Evolutionary conservation across 2,888 invertebrate genomes (phyloP).

Genomic region (Exephanes ischioxanthus): DNA sequence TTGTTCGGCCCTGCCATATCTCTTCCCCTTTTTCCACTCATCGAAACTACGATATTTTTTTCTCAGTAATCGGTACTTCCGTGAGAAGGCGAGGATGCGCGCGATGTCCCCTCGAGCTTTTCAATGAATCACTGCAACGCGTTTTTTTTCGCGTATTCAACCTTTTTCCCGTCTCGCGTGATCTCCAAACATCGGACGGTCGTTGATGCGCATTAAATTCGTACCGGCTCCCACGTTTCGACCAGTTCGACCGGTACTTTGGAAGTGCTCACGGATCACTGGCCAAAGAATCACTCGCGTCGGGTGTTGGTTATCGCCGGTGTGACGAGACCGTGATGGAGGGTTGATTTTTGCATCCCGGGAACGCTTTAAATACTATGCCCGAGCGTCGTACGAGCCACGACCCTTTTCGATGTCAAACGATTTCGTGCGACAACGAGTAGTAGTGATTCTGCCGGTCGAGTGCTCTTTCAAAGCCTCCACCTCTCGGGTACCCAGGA

Average conservation of each 20-base stretch:
- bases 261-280: conserved; percentile 1
- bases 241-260: conserved; percentile 1
- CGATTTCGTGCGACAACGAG: conserved; percentile 55
- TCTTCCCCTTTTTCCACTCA: not conserved
- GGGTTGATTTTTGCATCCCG: conserved; percentile 31
- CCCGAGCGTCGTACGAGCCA: conserved; percentile 12
- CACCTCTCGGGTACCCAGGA: conserved; percentile 36
- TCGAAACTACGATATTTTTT: not conserved
- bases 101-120: not conserved
- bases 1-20: not conserved
- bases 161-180: not conserved
- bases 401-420: conserved; percentile 47
- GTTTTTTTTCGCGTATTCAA: not conserved
- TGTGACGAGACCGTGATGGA: not conserved
- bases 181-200: not conserved
- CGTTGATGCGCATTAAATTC: conserved; percentile 3
- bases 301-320: conserved; percentile 7
- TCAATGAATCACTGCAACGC: not conserved
- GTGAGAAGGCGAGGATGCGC: not conserved
- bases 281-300: not conserved
- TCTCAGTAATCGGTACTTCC: not conserved
- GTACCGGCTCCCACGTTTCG: not conserved
- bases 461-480: conserved; percentile 40
- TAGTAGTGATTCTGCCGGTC: conserved; percentile 46
- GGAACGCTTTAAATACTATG: conserved; percentile 27